Percentiles rank a stretch among this genome's conserved stretches.
Evolutionary conservation across 1,140 invertebrate genomes (phyloP).

Genomic region (Carposina sasakii): DNA sequence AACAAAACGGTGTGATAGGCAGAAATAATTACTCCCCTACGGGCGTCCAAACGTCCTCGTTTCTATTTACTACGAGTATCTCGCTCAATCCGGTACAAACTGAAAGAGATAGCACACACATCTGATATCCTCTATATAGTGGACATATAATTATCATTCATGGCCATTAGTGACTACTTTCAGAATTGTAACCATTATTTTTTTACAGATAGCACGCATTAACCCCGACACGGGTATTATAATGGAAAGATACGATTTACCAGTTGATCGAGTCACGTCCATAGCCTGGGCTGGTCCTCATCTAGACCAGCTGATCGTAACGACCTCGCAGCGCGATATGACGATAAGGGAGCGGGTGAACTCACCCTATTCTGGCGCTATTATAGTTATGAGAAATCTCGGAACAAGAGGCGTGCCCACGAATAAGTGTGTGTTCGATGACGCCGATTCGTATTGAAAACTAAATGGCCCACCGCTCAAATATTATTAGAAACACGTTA

Average conservation of each 20-base stretch:
- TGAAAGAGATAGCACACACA: too few relatives aligned
- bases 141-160: too few relatives aligned
- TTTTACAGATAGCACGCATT: conserved; percentile 30
- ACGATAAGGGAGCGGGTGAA: background rate
- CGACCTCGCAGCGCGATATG: conserved; percentile 57
- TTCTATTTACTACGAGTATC: too few relatives aligned
- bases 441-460: conserved; percentile 16
- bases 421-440: conserved; percentile 24
- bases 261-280: conserved; percentile 80
- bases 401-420: conserved; percentile 8
- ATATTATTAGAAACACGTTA: too few relatives aligned
- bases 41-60: too few relatives aligned
- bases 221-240: conserved; percentile 24
- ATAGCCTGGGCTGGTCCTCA: conserved; percentile 83
- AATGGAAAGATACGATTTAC: conserved; percentile 59
- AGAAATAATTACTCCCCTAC: too few relatives aligned
- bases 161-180: too few relatives aligned
- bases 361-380: conserved; percentile 10
- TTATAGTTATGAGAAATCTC: conserved; percentile 12
- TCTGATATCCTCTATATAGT: too few relatives aligned
- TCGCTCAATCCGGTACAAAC: too few relatives aligned
- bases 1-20: too few relatives aligned
- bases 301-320: conserved; percentile 82
- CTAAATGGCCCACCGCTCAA: too few relatives aligned
- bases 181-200: too few relatives aligned